phyloP scores from a whole-genome alignment of 2,888 invertebrate genomes.

The Glyphotaelius pellucidus region DNA sequence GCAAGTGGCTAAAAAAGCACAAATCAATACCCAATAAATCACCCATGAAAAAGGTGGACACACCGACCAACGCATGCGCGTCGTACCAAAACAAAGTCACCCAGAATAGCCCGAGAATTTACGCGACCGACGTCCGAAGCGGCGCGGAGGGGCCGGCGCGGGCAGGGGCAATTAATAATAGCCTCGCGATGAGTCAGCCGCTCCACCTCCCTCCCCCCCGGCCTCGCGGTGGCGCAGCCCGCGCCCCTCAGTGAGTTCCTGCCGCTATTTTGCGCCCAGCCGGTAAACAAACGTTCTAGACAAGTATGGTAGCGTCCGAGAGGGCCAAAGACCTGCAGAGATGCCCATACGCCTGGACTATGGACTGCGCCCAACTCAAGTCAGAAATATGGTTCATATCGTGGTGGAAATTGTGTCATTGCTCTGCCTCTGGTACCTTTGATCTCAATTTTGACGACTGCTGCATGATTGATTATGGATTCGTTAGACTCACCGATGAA shows the following conservation, averaged over 20 bases:
- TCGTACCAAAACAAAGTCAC: constrained; percentile 48
- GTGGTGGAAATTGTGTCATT: background rate
- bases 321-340: constrained; percentile 53
- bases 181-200: constrained; percentile 47
- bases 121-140: background rate
- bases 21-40: constrained; percentile 48
- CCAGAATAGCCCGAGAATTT: constrained; percentile 34
- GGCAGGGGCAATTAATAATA: constrained; percentile 44
- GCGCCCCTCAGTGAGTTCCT: constrained; percentile 51
- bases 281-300: constrained; percentile 62
- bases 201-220: background rate
- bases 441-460: background rate
- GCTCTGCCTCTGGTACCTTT: background rate
- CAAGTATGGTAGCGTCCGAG: constrained; percentile 59
- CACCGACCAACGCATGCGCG: constrained; percentile 29
- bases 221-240: background rate
- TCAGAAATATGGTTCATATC: no score
- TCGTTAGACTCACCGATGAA: constrained; percentile 85
- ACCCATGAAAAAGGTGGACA: constrained; percentile 16
- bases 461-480: background rate
- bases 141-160: constrained; percentile 20
- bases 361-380: background rate
- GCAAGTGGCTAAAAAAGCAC: background rate
- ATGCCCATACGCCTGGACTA: constrained; percentile 19
- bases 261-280: constrained; percentile 60